phyloP scores from a whole-genome alignment of 1,140 invertebrate genomes.

The Bathynomus jamesi region DNA sequence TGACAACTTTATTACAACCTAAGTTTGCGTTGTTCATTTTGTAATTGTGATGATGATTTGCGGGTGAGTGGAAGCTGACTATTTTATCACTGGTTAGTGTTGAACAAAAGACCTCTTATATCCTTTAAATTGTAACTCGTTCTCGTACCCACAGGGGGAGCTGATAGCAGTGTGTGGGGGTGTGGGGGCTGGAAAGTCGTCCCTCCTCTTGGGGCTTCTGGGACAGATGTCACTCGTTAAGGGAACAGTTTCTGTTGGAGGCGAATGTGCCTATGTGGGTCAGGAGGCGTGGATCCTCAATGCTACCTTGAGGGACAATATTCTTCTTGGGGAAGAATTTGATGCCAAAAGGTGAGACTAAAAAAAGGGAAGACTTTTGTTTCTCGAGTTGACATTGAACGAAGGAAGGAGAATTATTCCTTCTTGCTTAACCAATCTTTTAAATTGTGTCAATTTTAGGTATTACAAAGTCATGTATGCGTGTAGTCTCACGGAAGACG shows the following conservation, averaged over 20 bases:
- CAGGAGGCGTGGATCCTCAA: conserved; percentile 62
- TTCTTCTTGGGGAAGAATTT: conserved; percentile 51
- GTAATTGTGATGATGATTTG: no score
- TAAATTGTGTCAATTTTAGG: no score
- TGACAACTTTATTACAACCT: no score
- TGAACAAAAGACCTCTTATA: no score
- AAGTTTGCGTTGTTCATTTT: no score
- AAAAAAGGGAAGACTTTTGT: no score
- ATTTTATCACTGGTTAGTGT: no score
- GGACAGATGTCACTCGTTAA: conserved; percentile 49
- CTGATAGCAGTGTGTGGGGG: conserved; percentile 58
- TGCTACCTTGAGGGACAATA: conserved; percentile 59
- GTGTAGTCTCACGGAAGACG: conserved; percentile 51
- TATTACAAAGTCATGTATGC: conserved; percentile 49
- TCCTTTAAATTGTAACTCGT: no score
- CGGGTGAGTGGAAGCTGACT: no score
- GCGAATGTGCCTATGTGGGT: conserved; percentile 56
- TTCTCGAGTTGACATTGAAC: no score
- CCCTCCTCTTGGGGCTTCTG: conserved; percentile 54
- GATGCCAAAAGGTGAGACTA: conserved; percentile 45
- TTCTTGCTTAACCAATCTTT: no score
- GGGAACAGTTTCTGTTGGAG: conserved; percentile 52
- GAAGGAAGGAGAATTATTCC: no score
- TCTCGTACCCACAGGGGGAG: conserved; percentile 45
- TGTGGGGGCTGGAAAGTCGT: conserved; percentile 61